Base-by-base conservation (phyloP, 2,888 invertebrate species). In the Dyspetes luteomarginatus region DNA sequence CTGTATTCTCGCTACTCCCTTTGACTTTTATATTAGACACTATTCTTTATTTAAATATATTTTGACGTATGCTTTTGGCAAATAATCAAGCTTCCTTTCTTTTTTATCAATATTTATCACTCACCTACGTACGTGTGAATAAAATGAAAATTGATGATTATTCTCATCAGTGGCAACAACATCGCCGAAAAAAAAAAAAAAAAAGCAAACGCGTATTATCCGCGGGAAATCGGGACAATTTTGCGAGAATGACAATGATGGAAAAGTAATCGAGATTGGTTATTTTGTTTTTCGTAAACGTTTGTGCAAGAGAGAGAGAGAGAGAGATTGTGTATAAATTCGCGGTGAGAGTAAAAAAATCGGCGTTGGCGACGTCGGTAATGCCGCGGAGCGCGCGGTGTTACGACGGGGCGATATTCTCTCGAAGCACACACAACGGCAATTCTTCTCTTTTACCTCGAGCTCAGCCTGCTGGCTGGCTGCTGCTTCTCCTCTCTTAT, bases 381-480 rank as follows among this genome's bases (percentile, higher is more conserved):
- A 17, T 15, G 48, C 3, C 19, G 43, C 7, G 36, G 12, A 48
- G 17, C 30, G 17, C 30, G 26, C 22, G n/a, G 71, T 17, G 12
- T 73, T 28, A 43, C 28, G 41, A 52, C 48, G 28, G n/a, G 5
- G 17, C 48, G 48, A 41, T 19, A 60, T 43, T 30, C n/a, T 55
- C 12, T 41, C 41, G 15, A 41, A 41, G 15, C 41, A 67, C 52
- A n/a, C n/a, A 52, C 9, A 48, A 48, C 48, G 48, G 48, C 17
- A 12, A 15, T 12, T 48, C 48, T 48, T 17, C 17, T 48, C 48
- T 15, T 15, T 36, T 48, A 15, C 48, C 48, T 48, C 48, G 15
- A 17, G n/a, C 48, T 48, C 48, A 48, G 48, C 36, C 36, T 36
- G 94, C 94, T 94, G 93, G 93, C 94, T 94, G 95, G 94, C 94